Percentiles rank a stretch among this genome's conserved stretches.
Evolutionary conservation across 2,888 invertebrate species (phyloP).

Genomic region (Keiferia lycopersicella): DNA sequence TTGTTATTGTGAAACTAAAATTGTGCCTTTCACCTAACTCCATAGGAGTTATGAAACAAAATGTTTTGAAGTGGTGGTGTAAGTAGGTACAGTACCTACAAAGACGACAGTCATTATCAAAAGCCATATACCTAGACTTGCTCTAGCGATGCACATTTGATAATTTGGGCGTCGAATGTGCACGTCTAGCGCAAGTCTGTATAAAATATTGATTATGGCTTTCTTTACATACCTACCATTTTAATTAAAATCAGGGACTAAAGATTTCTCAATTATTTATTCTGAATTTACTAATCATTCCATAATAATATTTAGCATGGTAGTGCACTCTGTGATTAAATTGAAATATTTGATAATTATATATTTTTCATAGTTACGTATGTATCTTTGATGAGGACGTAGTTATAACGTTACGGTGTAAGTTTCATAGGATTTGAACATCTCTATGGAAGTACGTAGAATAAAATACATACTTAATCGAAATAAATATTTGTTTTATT

Average conservation of each 20-base stretch:
- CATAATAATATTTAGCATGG: constrained; percentile 57
- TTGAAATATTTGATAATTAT: constrained; percentile 43
- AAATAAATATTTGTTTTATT: constrained; percentile 30
- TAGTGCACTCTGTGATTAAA: constrained; percentile 73
- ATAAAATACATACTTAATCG: constrained; percentile 51
- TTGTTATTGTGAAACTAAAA: constrained; percentile 25
- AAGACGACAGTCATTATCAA: too few relatives aligned
- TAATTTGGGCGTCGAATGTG: too few relatives aligned
- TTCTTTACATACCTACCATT: too few relatives aligned
- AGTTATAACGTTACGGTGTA: constrained; percentile 54
- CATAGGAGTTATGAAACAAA: constrained; percentile 32
- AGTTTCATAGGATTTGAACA: constrained; percentile 61
- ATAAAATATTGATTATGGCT: too few relatives aligned
- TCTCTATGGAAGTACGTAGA: constrained; percentile 73
- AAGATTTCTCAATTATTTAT: constrained; percentile 49
- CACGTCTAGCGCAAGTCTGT: too few relatives aligned
- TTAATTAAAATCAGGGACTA: constrained; percentile 43
- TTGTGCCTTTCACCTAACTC: constrained; percentile 38
- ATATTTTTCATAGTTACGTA: constrained; percentile 57
- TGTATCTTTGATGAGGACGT: constrained; percentile 49
- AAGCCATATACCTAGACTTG: too few relatives aligned
- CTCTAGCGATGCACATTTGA: too few relatives aligned
- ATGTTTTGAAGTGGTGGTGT: constrained; percentile 24
- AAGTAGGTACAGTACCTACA: too few relatives aligned
- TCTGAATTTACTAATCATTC: constrained; percentile 61